Base-by-base conservation (phyloP, 2,797 vertebrate genomes). In the Notamacropus eugenii region DNA sequence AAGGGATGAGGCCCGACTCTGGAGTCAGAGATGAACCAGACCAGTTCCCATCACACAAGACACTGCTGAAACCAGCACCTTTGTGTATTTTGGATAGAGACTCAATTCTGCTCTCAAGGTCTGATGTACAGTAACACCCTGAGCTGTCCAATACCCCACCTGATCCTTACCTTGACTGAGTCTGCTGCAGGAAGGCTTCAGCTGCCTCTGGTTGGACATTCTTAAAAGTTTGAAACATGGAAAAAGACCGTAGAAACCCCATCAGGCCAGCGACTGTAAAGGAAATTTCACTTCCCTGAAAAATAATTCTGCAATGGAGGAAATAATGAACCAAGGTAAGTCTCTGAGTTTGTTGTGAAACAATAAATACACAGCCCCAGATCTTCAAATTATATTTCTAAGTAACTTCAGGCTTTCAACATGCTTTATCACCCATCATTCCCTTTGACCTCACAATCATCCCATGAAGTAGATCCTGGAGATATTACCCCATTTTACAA, bases 211-310 rank as follows among this genome's bases (percentile, higher is more conserved):
- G 98, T 12, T 99, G 98, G 2, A 93, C 96, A 29, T 97, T 90
- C 91, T 94, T 91, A 87, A 98, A 98, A 2, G 12, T 62, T 97
- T 99, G 99, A 96, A 98, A 99, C 0, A 29, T 34, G 96, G 98
- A 97, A 62, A 95, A 97, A 40, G 99, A 98, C 95, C 99, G 97
- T n/a, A 99, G 24, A 96, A 99, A 98, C 52, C 98, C 98, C 2
- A 99, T 92, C 93, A 98, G 99, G 5, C 96, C 55, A 27, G 91
- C 97, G 54, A 99, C 91, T 0, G 99, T 97, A 97, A 98, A 40
- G 2, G 91, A 93, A 34, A 97, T 96, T 90, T 93, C 96, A 3
- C 97, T 93, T 0, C 27, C 94, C 34, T 98, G 90, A 62, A 96
- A 96, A 5, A 98, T 98, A 55, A 98, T 94, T 98, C 99, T 99